Evolutionary conservation across 2,888 invertebrate genomes (phyloP), one percentile per base, ranked within the genome.

Genomic region (Diplolepis rosae): DNA sequence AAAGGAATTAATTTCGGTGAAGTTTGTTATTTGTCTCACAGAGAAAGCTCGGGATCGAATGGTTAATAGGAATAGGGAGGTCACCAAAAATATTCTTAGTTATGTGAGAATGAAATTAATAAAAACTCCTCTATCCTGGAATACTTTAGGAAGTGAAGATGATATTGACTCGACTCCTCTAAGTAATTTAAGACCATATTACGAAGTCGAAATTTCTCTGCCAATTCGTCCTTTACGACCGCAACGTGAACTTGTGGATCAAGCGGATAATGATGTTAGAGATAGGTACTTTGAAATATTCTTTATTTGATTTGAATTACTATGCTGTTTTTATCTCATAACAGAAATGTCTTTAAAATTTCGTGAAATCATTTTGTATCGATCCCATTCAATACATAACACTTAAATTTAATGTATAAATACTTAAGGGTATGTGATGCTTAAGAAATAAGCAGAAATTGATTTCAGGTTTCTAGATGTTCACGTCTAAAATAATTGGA

Each of bases 21-120:
- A 94, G 32, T 94, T 93, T 82, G 92, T 93, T 68, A 89, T 95
- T 32, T 95, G 93, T 73, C 88, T 92, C 1, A 93, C 92, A 0
- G 88, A 86, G 75, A 90, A 90, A 75, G 90, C 93, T 0, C 90
- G 90, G 52, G 91, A 91, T 65, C 84, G 68, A 77, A 85, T 77
- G 1, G 54, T 71, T 3, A 30, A 32, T 1, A 79, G 82, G n/a
- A 87, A 87, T 51, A 78, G 73, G 11, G 32, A 50, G 11, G 77
- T 85, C 48, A 79, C 79, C 6, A 77, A 42, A 15, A 42, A 50
- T 4, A 80, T 87, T 5, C 67, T 50, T 7, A 24, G 72, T 11
- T 69, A 77, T 11, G 80, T 82, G 1, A 42, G 90, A 68, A 90
- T 90, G 56, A 90, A 91, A 45, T 86, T 93, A 0, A 85, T 89